A percentile compares a stretch with the other conserved stretches of the same genome.
Evolutionary conservation across 2,113 vertebrate species (phyloP).

Genomic region (Amphiprion ocellaris): DNA sequence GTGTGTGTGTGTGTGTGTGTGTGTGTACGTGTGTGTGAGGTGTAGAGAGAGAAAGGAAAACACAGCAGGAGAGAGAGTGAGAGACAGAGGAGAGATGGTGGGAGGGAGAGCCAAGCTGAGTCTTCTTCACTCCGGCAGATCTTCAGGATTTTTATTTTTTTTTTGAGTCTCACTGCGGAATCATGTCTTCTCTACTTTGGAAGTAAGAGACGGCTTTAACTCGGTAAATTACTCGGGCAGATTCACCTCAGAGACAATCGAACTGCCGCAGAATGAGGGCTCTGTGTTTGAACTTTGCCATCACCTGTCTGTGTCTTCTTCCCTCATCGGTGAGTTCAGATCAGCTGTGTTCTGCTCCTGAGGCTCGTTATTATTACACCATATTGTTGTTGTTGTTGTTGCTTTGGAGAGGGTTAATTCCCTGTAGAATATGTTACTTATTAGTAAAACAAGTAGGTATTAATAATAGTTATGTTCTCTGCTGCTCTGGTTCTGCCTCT

Average conservation of each 20-base stretch:
- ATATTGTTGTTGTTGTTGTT: background rate
- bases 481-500: background rate
- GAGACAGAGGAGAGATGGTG: background rate
- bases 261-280: constrained; percentile 58
- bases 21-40: background rate
- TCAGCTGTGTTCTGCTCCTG: constrained; percentile 5
- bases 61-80: background rate
- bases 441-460: background rate
- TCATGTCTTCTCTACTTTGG: constrained; percentile 43
- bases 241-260: background rate
- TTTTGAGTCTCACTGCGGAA: constrained; percentile 42
- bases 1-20: background rate
- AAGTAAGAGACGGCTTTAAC: constrained; percentile 45
- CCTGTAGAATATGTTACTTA: background rate
- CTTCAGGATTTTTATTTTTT: constrained; percentile 18
- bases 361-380: background rate
- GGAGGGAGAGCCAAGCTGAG: constrained; percentile 21
- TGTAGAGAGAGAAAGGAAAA: background rate
- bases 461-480: background rate
- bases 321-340: constrained; percentile 70
- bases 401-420: too few relatives aligned
- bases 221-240: constrained; percentile 25
- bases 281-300: constrained; percentile 74
- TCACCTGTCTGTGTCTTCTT: constrained; percentile 78
- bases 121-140: constrained; percentile 43